Evolutionary conservation across 2,797 vertebrate genomes (phyloP).

Genomic region (Ara ararauna): DNA sequence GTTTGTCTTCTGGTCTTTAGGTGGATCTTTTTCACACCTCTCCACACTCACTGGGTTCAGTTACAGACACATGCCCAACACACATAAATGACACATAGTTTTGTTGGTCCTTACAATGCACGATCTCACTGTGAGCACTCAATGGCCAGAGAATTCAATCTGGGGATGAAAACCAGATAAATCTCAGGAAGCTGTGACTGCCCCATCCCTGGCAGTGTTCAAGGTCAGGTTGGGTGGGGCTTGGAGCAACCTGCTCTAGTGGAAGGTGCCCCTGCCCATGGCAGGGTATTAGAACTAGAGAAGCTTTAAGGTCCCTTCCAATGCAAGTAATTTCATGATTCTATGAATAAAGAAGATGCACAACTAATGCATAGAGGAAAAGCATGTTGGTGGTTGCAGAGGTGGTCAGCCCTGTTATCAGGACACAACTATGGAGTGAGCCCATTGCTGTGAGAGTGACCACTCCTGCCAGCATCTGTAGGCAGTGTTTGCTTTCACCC

Average conservation of each 20-base stretch:
- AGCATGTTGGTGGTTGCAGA: fast-evolving
- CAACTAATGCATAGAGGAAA: not conserved
- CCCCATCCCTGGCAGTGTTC: not conserved
- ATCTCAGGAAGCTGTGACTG: not conserved
- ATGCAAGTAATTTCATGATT: not conserved
- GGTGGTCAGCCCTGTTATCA: not conserved
- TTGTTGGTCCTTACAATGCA: not conserved
- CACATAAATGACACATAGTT: not conserved
- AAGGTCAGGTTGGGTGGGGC: not conserved
- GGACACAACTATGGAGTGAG: not conserved
- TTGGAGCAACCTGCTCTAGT: not conserved
- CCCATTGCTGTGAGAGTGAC: not conserved
- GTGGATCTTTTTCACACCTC: not conserved
- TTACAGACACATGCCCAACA: fast-evolving
- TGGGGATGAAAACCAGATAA: not conserved
- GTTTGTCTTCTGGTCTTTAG: not conserved
- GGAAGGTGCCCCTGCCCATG: not conserved
- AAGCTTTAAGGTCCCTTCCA: not conserved
- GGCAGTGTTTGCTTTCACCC: not conserved
- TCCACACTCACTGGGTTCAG: not conserved
- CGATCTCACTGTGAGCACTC: fast-evolving
- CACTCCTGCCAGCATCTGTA: not conserved
- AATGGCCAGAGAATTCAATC: fast-evolving
- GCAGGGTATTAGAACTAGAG: not conserved
- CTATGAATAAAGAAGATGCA: not conserved